These are phyloP conservation scores for Irena cyanogastra DNA, from an alignment of 2,113 vertebrate genomes.

Conservation along the genomic window DNA sequence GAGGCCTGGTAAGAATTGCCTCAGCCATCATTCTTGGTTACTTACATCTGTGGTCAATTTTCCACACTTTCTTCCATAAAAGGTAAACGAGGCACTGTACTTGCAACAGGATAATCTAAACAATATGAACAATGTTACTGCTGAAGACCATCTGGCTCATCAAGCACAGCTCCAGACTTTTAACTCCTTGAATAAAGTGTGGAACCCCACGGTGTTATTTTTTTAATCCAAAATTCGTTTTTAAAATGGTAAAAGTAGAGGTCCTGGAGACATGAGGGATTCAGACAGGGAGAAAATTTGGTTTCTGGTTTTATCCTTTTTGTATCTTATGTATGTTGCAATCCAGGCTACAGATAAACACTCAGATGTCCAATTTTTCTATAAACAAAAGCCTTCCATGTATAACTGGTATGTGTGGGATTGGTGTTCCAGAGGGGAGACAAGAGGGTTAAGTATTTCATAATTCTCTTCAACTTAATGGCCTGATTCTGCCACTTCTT, in stretches of 20 bases:
- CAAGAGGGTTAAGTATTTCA: constrained; percentile 44
- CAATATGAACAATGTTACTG: constrained; percentile 82
- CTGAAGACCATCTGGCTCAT: constrained; percentile 80
- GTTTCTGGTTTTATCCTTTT: neutral
- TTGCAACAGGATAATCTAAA: constrained; percentile 83
- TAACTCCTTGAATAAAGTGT: constrained; percentile 78
- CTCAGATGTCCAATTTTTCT: neutral
- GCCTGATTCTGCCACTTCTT: constrained; percentile 23
- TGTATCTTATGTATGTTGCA: neutral
- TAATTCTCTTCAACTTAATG: constrained; percentile 31
- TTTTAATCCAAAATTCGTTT: neutral
- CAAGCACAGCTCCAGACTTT: constrained; percentile 70
- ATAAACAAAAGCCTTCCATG: neutral
- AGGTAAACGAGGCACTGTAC: constrained; percentile 80
- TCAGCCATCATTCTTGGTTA: constrained; percentile 76
- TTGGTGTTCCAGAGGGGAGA: neutral
- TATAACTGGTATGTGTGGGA: neutral
- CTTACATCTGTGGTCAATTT: constrained; percentile 85
- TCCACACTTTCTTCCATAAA: constrained; percentile 86
- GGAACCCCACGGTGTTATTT: neutral
- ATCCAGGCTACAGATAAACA: neutral
- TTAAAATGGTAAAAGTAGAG: neutral
- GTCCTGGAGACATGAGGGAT: neutral
- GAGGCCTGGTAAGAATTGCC: constrained; percentile 75
- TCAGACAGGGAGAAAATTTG: neutral